Evolutionary conservation across 2,113 vertebrate genomes (phyloP).

Genomic region (Perca schrenkii): DNA sequence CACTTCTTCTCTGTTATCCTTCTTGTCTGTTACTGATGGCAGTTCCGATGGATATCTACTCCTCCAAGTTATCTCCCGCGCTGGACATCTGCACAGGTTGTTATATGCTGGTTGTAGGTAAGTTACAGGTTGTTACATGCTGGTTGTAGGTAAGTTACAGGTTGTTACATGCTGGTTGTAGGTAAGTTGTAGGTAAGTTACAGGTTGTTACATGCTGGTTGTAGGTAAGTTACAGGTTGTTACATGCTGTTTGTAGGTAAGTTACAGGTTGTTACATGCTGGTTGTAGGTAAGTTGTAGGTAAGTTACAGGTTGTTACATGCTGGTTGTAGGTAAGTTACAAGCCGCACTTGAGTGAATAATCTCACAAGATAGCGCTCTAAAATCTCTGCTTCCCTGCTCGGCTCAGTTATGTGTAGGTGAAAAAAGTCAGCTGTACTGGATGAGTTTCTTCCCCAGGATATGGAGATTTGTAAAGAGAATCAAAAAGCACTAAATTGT

Average conservation of each 20-base stretch:
- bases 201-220: conserved; percentile 85
- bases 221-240: conserved; percentile 86
- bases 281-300: conserved; percentile 86
- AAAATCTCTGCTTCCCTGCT: too few species aligned
- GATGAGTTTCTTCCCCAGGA: background rate
- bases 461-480: background rate
- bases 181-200: conserved; percentile 87
- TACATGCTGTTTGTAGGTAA: too few species aligned
- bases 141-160: conserved; percentile 85
- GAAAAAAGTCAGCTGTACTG: too few species aligned
- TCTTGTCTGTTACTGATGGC: background rate
- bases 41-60: conserved; percentile 81
- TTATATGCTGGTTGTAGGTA: conserved; percentile 87
- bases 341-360: background rate
- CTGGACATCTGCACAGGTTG: conserved; percentile 86
- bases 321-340: conserved; percentile 85
- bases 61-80: conserved; percentile 85
- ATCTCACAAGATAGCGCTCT: background rate
- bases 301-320: conserved; percentile 86
- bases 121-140: conserved; percentile 85
- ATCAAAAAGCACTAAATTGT: background rate
- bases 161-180: too few species aligned
- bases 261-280: conserved; percentile 85
- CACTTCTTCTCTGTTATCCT: background rate
- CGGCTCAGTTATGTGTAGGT: background rate